Evolutionary conservation across 2,888 invertebrate genomes (phyloP), one percentile per base, ranked within the genome.

Genomic region (Crossocerus cetratus): DNA sequence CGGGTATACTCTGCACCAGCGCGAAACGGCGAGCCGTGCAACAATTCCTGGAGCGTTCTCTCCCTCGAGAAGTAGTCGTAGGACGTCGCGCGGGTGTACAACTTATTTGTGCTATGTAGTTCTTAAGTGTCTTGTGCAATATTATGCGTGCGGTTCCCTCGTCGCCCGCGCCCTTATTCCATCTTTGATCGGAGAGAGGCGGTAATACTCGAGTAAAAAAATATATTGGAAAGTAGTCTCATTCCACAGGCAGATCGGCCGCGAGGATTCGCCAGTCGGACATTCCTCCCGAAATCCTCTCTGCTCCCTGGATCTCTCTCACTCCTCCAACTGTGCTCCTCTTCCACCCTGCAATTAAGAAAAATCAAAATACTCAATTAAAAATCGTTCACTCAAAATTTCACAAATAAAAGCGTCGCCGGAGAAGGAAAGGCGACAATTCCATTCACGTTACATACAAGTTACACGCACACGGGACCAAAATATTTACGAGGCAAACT

Each of bases 311-410:
- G 53, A 45, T 49, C 53, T 53, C 21, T 42, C 53, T 49, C 53
- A 44, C 21, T 42, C 53, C n/a, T 14, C 20, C 22, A 44, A 43
- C n/a, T n/a, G 55, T 56, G n/a, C 16, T 16, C 32, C 42, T 54
- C 54, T 43, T 53, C 54, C 61, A 62, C 13, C 32, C 74, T 75
- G 65, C 43, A 75, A 75, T 59, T 55, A 0, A 63, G 2, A 65
- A 59, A 59, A 56, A 22, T 18, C 0, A 14, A 57, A 13, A 3
- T 1, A 57, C 16, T 22, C 23, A 1, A 58, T 58, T 58, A n/a
- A 16, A 49, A 11, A 49, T 49, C 13, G 32, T 1, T 32, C 11
- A 32, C 8, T 32, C 32, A 32, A 32, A 32, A 5, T 5, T 32
- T 32, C 32, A 32, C 11, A 11, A 32, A 8, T 32, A 32, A 32